Base-by-base conservation (phyloP, 2,113 vertebrate genomes). In the Trochalopteron elliotii region DNA sequence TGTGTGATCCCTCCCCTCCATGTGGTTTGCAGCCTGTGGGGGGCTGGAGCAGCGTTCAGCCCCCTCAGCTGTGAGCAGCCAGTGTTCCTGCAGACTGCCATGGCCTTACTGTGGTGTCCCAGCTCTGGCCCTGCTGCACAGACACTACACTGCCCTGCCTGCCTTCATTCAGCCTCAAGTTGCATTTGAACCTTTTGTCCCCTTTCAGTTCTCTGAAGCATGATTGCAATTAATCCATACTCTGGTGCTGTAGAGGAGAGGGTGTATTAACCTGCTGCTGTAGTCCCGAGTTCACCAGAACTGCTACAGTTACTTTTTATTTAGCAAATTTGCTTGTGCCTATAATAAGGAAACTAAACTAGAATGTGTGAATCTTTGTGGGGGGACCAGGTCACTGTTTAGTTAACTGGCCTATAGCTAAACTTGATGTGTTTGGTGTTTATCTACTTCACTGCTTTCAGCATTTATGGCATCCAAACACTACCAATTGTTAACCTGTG, bases 311-410 rank as follows among this genome's bases (percentile, higher is more conserved):
- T 93, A 91, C 88, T 76, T 93, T 93, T 92, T 89, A 90, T 96
- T 96, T 96, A 97, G 96, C 94, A 79, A 93, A 87, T 75, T 95
- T 96, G 97, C 97, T 97, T 96, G 96, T 98, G 98, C 98, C 98
- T 98, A 90, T 95, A 76, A 94, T 92, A 96, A 97, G 94, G 94
- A 96, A 93, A 79, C 71, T 93, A 94, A 97, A 96, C 76, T 95
- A 94, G 95, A 96, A 96, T 80, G 96, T 92, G 97, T 95, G 94
- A 95, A 81, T 97, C 94, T 91, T 93, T 85, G 64, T 95, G 90
- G 93, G 96, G 96, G 96, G 97, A 97, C 96, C 90, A 96, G 96
- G 75, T 92, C 95, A 97, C 96, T 93, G 91, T 97, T 88, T 96
- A 91, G 87, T 92, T 96, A 92, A 96, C 86, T 97, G 96, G 96